Evolutionary conservation across 2,797 vertebrate genomes (phyloP).

Genomic region (Myotis findleyi): DNA sequence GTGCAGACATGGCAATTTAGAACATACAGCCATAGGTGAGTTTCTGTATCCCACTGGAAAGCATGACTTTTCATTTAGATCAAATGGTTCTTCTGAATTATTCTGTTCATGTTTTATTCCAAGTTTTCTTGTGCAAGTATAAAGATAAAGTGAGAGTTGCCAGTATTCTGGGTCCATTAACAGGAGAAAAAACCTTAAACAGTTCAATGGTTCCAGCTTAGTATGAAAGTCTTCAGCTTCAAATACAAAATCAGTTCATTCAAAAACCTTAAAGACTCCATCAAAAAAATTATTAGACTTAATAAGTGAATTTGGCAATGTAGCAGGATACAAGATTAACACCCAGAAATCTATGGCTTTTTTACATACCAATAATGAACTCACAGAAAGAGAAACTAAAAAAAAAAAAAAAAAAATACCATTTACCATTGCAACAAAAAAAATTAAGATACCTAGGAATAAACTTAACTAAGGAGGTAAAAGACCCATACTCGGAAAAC

Average conservation of each 20-base stretch:
- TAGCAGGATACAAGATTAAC: too few relatives aligned
- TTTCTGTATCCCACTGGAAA: not conserved
- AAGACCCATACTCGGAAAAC: too few relatives aligned
- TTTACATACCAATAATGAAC: too few relatives aligned
- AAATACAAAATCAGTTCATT: not conserved
- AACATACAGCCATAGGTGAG: not conserved
- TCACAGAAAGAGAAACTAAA: too few relatives aligned
- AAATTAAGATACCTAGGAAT: too few relatives aligned
- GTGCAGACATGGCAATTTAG: not conserved
- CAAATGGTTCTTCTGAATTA: not conserved
- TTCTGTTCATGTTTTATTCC: not conserved
- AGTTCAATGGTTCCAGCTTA: not conserved
- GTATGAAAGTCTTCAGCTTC: not conserved
- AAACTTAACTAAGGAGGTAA: too few relatives aligned
- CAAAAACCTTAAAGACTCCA: not conserved
- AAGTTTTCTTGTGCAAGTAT: not conserved
- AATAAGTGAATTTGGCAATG: too few relatives aligned
- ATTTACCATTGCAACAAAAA: too few relatives aligned
- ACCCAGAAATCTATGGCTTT: too few relatives aligned
- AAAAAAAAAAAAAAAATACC: too few relatives aligned
- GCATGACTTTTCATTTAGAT: not conserved
- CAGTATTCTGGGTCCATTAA: not conserved
- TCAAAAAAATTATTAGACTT: too few relatives aligned
- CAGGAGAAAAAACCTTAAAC: not conserved
- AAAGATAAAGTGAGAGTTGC: not conserved